Evolutionary conservation across 2,888 invertebrate genomes (phyloP), one percentile per base, ranked within the genome.

Genomic region (Drosophila mettleri): DNA sequence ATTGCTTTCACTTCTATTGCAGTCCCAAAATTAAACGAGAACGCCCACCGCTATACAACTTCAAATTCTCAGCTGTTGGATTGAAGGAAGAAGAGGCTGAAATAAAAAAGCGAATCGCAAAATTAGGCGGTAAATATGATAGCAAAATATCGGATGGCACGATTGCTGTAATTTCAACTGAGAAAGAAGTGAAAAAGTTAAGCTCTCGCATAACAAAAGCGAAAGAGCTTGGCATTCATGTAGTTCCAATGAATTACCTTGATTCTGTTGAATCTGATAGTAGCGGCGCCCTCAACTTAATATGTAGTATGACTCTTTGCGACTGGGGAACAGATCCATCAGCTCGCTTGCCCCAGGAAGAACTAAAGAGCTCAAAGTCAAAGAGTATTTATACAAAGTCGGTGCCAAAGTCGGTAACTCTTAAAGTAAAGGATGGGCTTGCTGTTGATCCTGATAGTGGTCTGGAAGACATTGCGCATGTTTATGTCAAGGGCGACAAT

Each of bases 371-470:
- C 7, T 93, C 93, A 53, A 94, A 93, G 78, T 94, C 94, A 0
- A 94, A 94, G 57, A 94, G 95, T 85, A 93, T 94, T 76, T 95
- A 94, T 74, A 93, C 93, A 0, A 94, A 93, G 79, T 94, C 94
- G 0, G 91, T 92, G 0, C 94, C 94, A 1, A 93, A 93, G 36
- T 95, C 94, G 72, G 90, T 95, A 34, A 96, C 95, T 74, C 89
- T 97, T 66, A 95, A 94, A 63, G 92, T 97, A 18, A 97, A 97
- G 91, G 93, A 95, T 58, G 99, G 98, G 0, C 95, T 95, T 0
- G 97, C 97, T 1, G 98, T 99, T 1, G 99, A 99, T 93, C 98
- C 98, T 0, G 97, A 97, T 36, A 97, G 97, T 20, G 95, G 95
- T 0, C 91, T 98, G 10, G 96, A 95, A 62, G 94, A 97, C 80